phyloP scores from a whole-genome alignment of 2,797 vertebrate genomes.

The Coluber constrictor region DNA sequence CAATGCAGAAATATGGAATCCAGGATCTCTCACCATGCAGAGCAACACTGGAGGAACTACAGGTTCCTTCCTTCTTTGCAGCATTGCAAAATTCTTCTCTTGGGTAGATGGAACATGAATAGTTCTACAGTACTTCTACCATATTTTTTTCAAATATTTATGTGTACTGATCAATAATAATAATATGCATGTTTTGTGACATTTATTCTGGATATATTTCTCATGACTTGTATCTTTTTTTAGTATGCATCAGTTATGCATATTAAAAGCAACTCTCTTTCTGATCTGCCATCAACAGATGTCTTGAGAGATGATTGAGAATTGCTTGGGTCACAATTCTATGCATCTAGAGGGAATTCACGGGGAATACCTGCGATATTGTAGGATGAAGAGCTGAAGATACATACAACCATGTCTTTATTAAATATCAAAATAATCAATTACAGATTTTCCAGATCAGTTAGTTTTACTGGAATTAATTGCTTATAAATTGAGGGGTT shows the following conservation, averaged over 20 bases:
- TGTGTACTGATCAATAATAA: not conserved
- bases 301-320: not conserved
- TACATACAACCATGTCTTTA: not conserved
- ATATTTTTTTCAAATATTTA: not conserved
- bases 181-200: not conserved
- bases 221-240: not conserved
- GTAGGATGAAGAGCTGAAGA: not conserved
- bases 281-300: not conserved
- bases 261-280: not conserved
- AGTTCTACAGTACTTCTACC: not conserved
- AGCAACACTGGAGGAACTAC: not conserved
- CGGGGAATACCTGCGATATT: not conserved
- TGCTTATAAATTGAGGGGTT: not conserved
- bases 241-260: not conserved
- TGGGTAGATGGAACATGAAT: not conserved
- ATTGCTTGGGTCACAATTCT: not conserved
- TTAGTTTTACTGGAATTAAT: not conserved
- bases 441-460: not conserved
- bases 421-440: not conserved
- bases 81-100: not conserved
- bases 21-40: not conserved
- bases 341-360: not conserved
- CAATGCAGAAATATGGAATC: not conserved
- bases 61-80: not conserved
- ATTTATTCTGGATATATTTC: not conserved